Evolutionary conservation across 1,140 invertebrate genomes (phyloP).

Genomic region (Nymphalis io): DNA sequence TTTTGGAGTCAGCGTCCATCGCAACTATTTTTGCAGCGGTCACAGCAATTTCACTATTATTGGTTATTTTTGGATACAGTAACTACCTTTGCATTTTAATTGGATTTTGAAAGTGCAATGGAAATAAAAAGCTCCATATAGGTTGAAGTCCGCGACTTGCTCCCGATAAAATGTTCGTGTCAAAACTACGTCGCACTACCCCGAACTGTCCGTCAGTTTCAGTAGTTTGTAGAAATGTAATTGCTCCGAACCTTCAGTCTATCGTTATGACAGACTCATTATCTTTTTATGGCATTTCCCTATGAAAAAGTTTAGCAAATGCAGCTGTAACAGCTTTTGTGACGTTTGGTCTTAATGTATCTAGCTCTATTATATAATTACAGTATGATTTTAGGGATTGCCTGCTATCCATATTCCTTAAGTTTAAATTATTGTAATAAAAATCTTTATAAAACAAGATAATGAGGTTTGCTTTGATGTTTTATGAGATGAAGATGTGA

Average conservation of each 20-base stretch:
- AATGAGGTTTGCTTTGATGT: too few species aligned
- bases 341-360: too few species aligned
- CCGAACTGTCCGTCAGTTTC: not conserved
- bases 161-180: not conserved
- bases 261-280: not conserved
- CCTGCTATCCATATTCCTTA: too few species aligned
- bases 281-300: not conserved
- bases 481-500: too few species aligned
- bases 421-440: too few species aligned
- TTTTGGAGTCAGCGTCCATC: slow-evolving; percentile 1
- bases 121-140: not conserved
- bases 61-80: slow-evolving; percentile 15
- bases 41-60: slow-evolving; percentile 4
- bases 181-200: not conserved
- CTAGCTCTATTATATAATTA: too few species aligned
- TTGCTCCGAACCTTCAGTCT: not conserved
- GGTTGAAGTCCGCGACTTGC: slow-evolving; percentile 1
- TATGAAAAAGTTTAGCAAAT: too few species aligned
- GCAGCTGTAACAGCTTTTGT: too few species aligned
- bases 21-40: slow-evolving; percentile 11
- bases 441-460: too few species aligned
- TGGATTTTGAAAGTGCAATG: not conserved
- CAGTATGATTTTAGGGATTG: too few species aligned
- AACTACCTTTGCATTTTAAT: slow-evolving; percentile 5
- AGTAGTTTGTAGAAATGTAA: not conserved